Evolutionary conservation across 2,113 vertebrate genomes (phyloP).

Genomic region (Ornithorhynchus anatinus): DNA sequence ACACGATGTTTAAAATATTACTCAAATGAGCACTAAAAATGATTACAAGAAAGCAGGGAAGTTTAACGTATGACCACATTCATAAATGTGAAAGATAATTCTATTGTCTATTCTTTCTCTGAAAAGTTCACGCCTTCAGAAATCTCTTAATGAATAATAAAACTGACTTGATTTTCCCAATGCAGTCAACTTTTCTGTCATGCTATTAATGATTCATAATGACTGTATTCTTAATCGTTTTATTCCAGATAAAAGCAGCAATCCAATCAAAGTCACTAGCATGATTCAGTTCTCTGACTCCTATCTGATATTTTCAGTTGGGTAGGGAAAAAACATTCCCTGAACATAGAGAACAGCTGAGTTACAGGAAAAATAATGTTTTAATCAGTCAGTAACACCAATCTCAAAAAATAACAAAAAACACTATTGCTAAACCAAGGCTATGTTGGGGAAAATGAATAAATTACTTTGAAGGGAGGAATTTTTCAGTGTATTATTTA

Average conservation of each 20-base stretch:
- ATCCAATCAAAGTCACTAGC: constrained; percentile 65
- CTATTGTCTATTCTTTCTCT: constrained; percentile 74
- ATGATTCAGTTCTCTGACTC: constrained; percentile 53
- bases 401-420: constrained; percentile 56
- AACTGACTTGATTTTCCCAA: constrained; percentile 77
- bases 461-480: constrained; percentile 42
- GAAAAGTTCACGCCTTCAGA: constrained; percentile 74
- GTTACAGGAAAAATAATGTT: constrained; percentile 61
- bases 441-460: constrained; percentile 52
- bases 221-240: constrained; percentile 69
- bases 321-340: constrained; percentile 59
- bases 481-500: constrained; percentile 53
- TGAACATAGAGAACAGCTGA: constrained; percentile 62
- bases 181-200: constrained; percentile 77
- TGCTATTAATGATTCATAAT: constrained; percentile 81
- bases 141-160: constrained; percentile 83
- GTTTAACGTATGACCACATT: constrained; percentile 68
- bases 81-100: constrained; percentile 73
- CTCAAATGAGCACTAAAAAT: constrained; percentile 68
- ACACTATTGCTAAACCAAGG: constrained; percentile 59
- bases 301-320: constrained; percentile 64
- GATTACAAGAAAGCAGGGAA: constrained; percentile 62
- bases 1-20: constrained; percentile 52
- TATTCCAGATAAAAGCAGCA: constrained; percentile 69
- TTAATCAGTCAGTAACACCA: constrained; percentile 64